Evolutionary conservation across 1,140 invertebrate genomes (phyloP).

Genomic region (Bactericera cockerelli): DNA sequence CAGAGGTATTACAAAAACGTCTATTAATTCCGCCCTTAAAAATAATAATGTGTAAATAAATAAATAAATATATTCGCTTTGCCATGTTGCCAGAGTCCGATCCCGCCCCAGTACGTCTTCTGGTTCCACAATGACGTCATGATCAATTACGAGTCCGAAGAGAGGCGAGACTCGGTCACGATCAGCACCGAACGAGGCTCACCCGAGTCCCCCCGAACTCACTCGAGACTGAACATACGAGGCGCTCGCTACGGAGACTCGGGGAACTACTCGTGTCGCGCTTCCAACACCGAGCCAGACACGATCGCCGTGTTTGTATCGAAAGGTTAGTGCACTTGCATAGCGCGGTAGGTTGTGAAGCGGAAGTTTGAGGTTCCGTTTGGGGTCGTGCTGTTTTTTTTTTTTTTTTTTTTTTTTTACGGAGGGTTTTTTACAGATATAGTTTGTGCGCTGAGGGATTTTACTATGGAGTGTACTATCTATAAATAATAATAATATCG

Average conservation of each 20-base stretch:
- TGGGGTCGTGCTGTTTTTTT: neutral
- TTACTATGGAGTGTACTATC: neutral
- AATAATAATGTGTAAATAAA: too few species aligned
- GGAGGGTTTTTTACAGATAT: neutral
- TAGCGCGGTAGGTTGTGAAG: too few species aligned
- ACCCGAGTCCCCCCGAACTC: conserved; percentile 27
- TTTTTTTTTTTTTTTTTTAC: too few species aligned
- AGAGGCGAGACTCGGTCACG: conserved; percentile 25
- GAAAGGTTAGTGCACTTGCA: conserved; percentile 25
- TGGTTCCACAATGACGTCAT: conserved; percentile 84
- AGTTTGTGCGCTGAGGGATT: conserved; percentile 9
- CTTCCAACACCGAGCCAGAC: conserved; percentile 32
- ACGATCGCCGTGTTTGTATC: conserved; percentile 31
- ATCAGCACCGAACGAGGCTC: conserved; percentile 26
- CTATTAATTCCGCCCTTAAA: too few species aligned
- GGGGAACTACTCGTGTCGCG: conserved; percentile 33
- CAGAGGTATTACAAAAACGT: too few species aligned
- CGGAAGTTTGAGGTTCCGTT: neutral
- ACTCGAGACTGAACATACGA: conserved; percentile 28
- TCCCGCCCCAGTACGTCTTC: conserved; percentile 75
- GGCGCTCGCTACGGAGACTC: conserved; percentile 27
- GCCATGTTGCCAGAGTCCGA: conserved; percentile 67
- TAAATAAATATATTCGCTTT: too few species aligned
- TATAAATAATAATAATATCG: too few species aligned
- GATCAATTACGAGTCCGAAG: conserved; percentile 34